A percentile compares a stretch with the other conserved stretches of the same genome.
Conservation (phyloP, 92 coral and sea anemone species). For the Nematostella vectensis region DNA sequence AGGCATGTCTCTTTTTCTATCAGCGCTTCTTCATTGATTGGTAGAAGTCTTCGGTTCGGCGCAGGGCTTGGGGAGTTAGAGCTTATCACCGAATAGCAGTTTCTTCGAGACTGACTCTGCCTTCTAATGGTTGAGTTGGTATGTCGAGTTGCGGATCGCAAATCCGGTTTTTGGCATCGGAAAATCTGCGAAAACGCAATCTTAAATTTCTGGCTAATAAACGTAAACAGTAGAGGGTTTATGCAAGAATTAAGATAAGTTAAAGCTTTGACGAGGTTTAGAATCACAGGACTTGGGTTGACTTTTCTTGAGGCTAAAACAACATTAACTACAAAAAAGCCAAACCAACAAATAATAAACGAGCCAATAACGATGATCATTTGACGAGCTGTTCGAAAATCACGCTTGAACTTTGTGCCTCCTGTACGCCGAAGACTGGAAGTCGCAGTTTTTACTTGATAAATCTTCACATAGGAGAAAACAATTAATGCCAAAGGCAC, state of each 20-base stretch:
- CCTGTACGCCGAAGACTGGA: slow-evolving; percentile 46
- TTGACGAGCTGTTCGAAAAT: slow-evolving; percentile 85
- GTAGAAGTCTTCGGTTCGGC: no score
- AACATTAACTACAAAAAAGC: slow-evolving; percentile 74
- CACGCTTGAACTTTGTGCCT: slow-evolving; percentile 70
- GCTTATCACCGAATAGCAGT: background rate
- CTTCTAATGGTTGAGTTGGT: background rate
- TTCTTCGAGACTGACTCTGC: background rate
- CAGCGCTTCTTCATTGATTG: no score
- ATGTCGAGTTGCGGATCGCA: slow-evolving; percentile 10
- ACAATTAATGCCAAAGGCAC: slow-evolving; percentile 71
- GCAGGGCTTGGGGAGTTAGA: background rate
- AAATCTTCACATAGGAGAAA: slow-evolving; percentile 75
- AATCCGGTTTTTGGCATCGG: slow-evolving; percentile 55
- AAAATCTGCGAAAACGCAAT: slow-evolving; percentile 64
- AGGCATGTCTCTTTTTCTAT: no score
- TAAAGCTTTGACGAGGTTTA: slow-evolving; percentile 72
- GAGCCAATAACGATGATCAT: slow-evolving; percentile 81
- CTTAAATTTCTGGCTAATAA: slow-evolving; percentile 84
- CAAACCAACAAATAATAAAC: slow-evolving; percentile 85
- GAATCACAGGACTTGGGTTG: slow-evolving; percentile 26
- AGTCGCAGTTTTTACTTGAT: slow-evolving; percentile 63
- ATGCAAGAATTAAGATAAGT: slow-evolving; percentile 88
- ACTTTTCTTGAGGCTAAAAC: slow-evolving; percentile 34
- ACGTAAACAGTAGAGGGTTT: slow-evolving; percentile 77